A percentile compares a stretch with the other conserved stretches of the same genome.
phyloP scores from a whole-genome alignment of 2,888 invertebrate species.

The Nemurella pictetii region DNA sequence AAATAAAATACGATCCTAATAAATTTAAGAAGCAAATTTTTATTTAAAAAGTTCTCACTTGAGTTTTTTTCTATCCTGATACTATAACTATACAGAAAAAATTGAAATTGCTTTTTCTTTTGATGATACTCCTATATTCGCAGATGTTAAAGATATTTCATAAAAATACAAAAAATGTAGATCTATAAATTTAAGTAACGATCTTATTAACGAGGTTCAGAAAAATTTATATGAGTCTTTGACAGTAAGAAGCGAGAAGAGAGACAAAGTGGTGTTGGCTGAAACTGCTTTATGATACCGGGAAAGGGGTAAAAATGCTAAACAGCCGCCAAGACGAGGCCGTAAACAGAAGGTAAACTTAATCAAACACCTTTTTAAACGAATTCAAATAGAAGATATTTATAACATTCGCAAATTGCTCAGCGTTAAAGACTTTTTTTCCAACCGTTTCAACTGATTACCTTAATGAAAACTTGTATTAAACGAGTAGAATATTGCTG shows the following conservation, averaged over 20 bases:
- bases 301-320: background rate
- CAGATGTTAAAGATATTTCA: background rate
- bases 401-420: background rate
- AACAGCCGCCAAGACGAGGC: background rate
- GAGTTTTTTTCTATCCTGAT: too few relatives aligned
- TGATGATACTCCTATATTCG: too few relatives aligned
- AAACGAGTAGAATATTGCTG: background rate
- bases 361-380: background rate
- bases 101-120: too few relatives aligned
- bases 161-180: background rate
- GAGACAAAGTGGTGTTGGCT: background rate
- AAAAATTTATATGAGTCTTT: background rate
- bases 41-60: too few relatives aligned
- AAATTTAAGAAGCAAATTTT: background rate
- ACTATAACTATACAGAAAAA: too few relatives aligned
- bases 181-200: background rate
- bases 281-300: background rate
- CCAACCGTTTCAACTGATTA: background rate
- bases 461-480: background rate
- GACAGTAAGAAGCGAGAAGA: background rate
- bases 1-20: too few relatives aligned
- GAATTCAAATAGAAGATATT: background rate
- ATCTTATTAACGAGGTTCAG: background rate
- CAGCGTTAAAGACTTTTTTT: background rate
- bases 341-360: background rate